A percentile compares a stretch with the other conserved stretches of the same genome.
Evolutionary conservation across 2,797 vertebrate species (phyloP).

Genomic region (Acipenser transmontanus): DNA sequence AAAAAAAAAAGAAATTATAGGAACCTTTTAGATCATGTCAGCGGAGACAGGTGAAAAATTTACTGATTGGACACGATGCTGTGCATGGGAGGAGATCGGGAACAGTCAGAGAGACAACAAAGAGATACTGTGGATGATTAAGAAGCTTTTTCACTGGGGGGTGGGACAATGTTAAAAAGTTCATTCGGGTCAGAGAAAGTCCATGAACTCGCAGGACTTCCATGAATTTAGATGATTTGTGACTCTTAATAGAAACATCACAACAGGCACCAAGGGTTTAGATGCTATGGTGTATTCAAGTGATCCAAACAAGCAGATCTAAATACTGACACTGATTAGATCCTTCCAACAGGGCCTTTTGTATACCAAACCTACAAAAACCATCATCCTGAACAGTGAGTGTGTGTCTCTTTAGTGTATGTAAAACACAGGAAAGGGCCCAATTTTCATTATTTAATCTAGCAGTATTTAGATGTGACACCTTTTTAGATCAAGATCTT

Average conservation of each 20-base stretch:
- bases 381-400: too few relatives aligned
- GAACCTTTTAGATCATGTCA: constrained; percentile 58
- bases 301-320: background rate
- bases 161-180: constrained; percentile 65
- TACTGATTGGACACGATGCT: constrained; percentile 37
- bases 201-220: constrained; percentile 63
- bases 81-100: constrained; percentile 53
- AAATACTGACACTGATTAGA: too few relatives aligned
- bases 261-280: too few relatives aligned
- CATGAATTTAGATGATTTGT: constrained; percentile 41
- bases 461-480: too few relatives aligned
- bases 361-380: too few relatives aligned
- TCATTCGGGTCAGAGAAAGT: constrained; percentile 82
- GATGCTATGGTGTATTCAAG: constrained; percentile 20
- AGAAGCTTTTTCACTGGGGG: constrained; percentile 57
- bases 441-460: too few relatives aligned
- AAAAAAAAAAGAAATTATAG: constrained; percentile 26
- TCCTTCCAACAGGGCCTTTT: too few relatives aligned
- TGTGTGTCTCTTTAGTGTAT: too few relatives aligned
- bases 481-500: too few relatives aligned
- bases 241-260: constrained; percentile 14
- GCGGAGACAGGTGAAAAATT: constrained; percentile 68
- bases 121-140: constrained; percentile 68
- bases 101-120: constrained; percentile 61
- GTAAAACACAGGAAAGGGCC: too few relatives aligned